These are phyloP conservation scores for Dicaeum eximium DNA, from an alignment of 2,113 vertebrate species.

Conservation along the genomic window DNA sequence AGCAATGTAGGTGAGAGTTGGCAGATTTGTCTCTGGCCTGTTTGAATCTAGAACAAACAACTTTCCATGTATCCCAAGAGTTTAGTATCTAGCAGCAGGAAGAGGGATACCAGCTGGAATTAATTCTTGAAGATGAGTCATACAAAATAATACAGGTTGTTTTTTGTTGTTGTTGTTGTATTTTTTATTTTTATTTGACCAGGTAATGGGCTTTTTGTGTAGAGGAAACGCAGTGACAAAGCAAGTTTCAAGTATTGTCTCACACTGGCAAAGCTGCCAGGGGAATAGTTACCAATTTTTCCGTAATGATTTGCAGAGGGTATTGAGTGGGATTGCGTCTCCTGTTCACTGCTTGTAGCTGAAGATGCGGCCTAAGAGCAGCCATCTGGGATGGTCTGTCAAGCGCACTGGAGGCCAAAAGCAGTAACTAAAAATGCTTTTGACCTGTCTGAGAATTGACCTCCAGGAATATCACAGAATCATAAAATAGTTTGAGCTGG, in stretches of 20 bases:
- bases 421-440: background rate
- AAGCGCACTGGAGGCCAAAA: rapidly evolving
- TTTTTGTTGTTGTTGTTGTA: background rate
- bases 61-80: background rate
- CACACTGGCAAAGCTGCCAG: background rate
- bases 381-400: rapidly evolving
- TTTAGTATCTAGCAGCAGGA: background rate
- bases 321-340: rapidly evolving
- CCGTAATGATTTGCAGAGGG: rapidly evolving
- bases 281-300: rapidly evolving
- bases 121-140: background rate
- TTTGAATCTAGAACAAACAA: background rate
- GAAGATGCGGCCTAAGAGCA: rapidly evolving
- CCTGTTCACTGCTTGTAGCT: rapidly evolving
- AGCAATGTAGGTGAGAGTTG: background rate
- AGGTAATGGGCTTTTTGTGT: background rate
- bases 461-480: background rate
- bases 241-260: background rate
- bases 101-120: background rate
- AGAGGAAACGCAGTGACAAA: background rate
- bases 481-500: background rate
- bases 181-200: background rate
- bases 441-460: background rate
- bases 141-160: background rate
- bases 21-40: background rate